Evolutionary conservation across 2,888 invertebrate species (phyloP).

Genomic region (Dasysyrphus tricinctus): DNA sequence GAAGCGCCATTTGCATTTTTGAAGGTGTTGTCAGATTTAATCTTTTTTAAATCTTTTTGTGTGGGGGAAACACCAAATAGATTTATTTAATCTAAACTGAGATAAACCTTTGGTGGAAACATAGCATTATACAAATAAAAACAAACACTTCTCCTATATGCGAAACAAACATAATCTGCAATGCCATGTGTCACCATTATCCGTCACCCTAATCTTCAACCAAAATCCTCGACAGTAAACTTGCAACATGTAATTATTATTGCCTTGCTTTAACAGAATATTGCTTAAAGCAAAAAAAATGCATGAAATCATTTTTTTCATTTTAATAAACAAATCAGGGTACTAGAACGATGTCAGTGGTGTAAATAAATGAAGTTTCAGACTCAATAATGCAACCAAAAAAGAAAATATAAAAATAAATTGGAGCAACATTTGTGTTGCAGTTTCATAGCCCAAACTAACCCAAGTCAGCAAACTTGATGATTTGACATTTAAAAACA

Average conservation of each 20-base stretch:
- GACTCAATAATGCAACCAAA: constrained; percentile 17
- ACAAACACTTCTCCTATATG: not conserved
- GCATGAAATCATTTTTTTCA: constrained; percentile 30
- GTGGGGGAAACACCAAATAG: no score
- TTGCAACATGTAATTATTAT: constrained; percentile 30
- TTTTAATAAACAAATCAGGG: constrained; percentile 37
- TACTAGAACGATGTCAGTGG: constrained; percentile 70
- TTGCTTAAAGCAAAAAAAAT: constrained; percentile 8
- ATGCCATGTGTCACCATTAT: not conserved
- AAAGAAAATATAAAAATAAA: constrained; percentile 27
- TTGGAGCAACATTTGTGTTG: constrained; percentile 50
- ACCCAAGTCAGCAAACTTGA: constrained; percentile 30
- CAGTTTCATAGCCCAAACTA: constrained; percentile 48
- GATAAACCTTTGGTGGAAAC: no score
- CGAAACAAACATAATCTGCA: not conserved
- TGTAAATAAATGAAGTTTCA: constrained; percentile 7
- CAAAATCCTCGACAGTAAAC: constrained; percentile 17
- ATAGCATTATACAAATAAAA: no score
- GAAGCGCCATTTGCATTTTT: no score
- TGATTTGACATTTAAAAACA: constrained; percentile 12
- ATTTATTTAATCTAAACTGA: no score
- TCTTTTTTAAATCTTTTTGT: no score
- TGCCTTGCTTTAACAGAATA: constrained; percentile 9
- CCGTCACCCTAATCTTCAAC: not conserved
- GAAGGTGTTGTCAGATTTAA: no score